Percentiles rank a stretch among this genome's conserved stretches.
These are phyloP conservation scores for Heliothis subflexa DNA, from an alignment of 1,140 invertebrate species.

Conservation along the genomic window DNA sequence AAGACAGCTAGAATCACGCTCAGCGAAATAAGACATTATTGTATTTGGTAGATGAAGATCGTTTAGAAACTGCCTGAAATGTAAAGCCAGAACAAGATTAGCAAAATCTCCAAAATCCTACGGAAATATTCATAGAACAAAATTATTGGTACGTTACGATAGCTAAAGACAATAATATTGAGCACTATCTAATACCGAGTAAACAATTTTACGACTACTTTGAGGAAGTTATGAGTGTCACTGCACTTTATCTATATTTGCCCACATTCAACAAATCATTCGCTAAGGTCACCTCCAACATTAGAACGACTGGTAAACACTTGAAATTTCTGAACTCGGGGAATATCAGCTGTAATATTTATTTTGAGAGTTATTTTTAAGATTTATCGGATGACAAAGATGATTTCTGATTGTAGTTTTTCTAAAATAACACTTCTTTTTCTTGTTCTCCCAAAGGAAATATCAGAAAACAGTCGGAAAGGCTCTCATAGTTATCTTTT, in stretches of 20 bases:
- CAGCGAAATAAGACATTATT: background rate
- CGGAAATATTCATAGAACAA: no score
- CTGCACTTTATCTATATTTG: slow-evolving; percentile 24
- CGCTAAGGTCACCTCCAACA: slow-evolving; percentile 15
- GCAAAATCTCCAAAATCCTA: no score
- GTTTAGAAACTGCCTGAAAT: no score
- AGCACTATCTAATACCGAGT: background rate
- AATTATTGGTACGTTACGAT: background rate
- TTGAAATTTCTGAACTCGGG: background rate
- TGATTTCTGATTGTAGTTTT: background rate
- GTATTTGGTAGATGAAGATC: no score
- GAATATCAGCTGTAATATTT: background rate
- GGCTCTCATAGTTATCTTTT: no score
- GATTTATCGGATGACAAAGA: background rate
- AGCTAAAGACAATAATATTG: background rate
- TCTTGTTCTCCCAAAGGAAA: no score
- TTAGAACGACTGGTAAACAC: slow-evolving; percentile 18
- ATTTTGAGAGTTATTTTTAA: background rate
- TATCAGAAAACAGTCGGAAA: no score
- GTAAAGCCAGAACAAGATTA: no score
- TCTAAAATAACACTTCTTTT: background rate
- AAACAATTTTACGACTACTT: slow-evolving; percentile 3
- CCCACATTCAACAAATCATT: slow-evolving; percentile 1
- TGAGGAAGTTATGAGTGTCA: background rate
- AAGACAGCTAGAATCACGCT: no score